Percentiles rank a stretch among this genome's conserved stretches.
Evolutionary conservation across 1,140 invertebrate genomes (phyloP).

Genomic region (Chironomus tepperi): DNA sequence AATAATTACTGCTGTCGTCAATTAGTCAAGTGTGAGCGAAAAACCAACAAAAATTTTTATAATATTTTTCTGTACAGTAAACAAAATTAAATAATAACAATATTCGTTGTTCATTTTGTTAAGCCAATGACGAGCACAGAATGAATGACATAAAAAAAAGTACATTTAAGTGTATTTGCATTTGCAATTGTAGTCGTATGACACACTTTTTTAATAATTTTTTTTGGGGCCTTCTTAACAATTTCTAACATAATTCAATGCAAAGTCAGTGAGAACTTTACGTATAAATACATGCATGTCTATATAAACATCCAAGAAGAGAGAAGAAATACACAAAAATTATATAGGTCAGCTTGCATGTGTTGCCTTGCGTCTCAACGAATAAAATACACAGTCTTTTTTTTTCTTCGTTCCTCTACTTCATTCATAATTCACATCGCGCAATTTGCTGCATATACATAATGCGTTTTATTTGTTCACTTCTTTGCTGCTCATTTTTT

Average conservation of each 20-base stretch:
- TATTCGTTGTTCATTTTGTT: too few relatives aligned
- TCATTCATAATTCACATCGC: neutral
- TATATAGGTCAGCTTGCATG: constrained; percentile 20
- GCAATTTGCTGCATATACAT: neutral
- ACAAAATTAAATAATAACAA: too few relatives aligned
- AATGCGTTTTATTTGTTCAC: neutral
- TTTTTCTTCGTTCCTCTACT: neutral
- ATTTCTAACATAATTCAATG: too few relatives aligned
- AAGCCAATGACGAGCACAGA: too few relatives aligned
- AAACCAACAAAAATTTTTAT: neutral
- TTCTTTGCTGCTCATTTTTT: neutral
- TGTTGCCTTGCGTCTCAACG: neutral
- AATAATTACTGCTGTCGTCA: neutral
- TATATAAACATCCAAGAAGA: neutral
- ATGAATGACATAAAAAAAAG: too few relatives aligned
- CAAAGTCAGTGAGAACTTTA: too few relatives aligned
- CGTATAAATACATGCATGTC: too few relatives aligned
- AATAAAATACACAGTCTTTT: neutral
- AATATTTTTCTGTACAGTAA: too few relatives aligned
- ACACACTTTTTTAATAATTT: constrained; percentile 19
- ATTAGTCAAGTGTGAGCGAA: neutral
- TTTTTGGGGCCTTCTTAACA: neutral
- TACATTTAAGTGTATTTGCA: too few relatives aligned
- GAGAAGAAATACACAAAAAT: neutral
- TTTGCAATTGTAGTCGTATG: constrained; percentile 13